Evolutionary conservation across 2,888 invertebrate genomes (phyloP), one percentile per base, ranked within the genome.

Genomic region (Sphaeridia pumilis): DNA sequence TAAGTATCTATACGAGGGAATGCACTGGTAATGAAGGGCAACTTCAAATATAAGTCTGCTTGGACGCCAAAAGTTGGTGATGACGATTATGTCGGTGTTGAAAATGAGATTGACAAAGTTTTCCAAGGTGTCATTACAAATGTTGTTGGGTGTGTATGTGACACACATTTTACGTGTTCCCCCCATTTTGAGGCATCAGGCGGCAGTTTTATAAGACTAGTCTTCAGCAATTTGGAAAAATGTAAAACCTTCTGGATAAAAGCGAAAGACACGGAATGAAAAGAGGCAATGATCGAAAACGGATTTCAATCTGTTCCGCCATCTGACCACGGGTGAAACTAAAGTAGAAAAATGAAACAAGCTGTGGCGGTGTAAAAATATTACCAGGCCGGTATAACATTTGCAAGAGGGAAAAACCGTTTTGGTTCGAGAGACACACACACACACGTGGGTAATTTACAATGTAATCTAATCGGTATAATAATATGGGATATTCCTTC

Each of bases 61-160:
- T 14, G 38, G 5, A 20, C 38, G 20, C 38, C 20, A 38, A 14
- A 38, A 38, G 38, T 14, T 38, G 38, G 20, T 38, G 38, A 38
- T 38, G 12, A 38, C 17, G 38, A 31, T 38, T 38, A 38, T 17
- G 38, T 10, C 38, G 12, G 38, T 38, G 20, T 38, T 17, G 5
- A 38, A 38, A 38, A 38, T 38, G 38, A 38, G 38, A 38, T 38
- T 38, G 38, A 38, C 38, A 38, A 38, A 38, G 20, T 14, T 38
- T 38, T 5, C 5, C 12, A 38, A 38, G 12, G 12, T 38, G 31
- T 10, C 31, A 14, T 31, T 14, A 7, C 14, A 31, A 14, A 31
- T 10, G 31, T 31, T 10, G 10, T 31, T 31, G 31, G 31, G n/a
- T n/a, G 7, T 31, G 31, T 10, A 31, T 31, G 31, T 7, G 31